A percentile compares a stretch with the other conserved stretches of the same genome.
Evolutionary conservation across 2,888 invertebrate species (phyloP).

Genomic region (Caenorhabditis sinica): DNA sequence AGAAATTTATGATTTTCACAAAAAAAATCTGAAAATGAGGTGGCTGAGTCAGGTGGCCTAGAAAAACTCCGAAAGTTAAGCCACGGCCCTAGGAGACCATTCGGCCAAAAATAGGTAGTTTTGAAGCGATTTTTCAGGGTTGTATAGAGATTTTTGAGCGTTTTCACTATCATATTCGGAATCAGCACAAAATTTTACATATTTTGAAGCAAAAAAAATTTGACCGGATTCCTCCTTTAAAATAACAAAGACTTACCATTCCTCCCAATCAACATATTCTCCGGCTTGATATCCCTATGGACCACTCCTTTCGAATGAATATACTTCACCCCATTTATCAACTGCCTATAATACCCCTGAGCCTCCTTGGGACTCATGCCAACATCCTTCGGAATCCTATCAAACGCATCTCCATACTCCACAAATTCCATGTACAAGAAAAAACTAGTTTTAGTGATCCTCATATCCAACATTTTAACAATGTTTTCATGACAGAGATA

Average conservation of each 20-base stretch:
- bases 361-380: not conserved
- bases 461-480: not conserved
- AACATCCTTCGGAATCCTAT: not conserved
- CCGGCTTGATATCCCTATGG: not conserved
- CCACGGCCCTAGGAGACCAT: no score
- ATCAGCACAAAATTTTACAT: not conserved
- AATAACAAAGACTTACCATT: not conserved
- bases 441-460: not conserved
- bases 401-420: not conserved
- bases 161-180: no score
- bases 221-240: no score
- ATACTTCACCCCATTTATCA: not conserved
- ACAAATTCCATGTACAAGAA: not conserved
- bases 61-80: no score
- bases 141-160: no score
- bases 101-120: no score
- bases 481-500: not conserved
- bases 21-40: no score
- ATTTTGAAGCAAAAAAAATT: not conserved
- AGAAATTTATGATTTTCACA: no score
- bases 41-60: no score
- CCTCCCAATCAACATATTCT: not conserved
- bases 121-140: no score
- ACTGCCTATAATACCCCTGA: not conserved
- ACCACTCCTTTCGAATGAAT: not conserved